These are phyloP conservation scores for Takifugu ocellatus DNA, from an alignment of 2,797 vertebrate species.

Conservation along the genomic window DNA sequence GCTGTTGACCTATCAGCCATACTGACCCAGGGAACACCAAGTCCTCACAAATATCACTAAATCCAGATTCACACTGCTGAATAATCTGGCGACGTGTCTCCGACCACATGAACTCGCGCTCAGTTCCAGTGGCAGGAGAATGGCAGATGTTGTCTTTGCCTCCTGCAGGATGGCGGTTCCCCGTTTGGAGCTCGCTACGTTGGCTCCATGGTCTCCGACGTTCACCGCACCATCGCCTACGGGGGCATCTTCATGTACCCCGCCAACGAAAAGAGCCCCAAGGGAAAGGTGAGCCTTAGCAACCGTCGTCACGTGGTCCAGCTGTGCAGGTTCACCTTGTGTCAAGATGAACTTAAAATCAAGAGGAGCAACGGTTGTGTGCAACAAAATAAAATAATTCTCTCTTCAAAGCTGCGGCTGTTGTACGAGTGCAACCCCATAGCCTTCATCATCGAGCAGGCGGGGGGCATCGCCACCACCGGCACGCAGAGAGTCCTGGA, in stretches of 20 bases:
- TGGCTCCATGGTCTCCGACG: conserved; percentile 95
- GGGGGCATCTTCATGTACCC: conserved; percentile 98
- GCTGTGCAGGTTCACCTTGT: conserved; percentile 2
- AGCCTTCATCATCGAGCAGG: conserved; percentile 93
- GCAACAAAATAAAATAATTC: neutral
- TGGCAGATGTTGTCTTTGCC: neutral
- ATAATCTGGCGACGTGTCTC: too few species aligned
- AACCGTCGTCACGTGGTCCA: neutral
- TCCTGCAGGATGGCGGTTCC: conserved; percentile 83
- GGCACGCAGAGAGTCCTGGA: conserved; percentile 86
- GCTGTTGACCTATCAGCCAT: too few species aligned
- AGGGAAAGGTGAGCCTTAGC: conserved; percentile 85
- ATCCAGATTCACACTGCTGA: too few species aligned
- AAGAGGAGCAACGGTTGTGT: too few species aligned
- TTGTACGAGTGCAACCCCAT: conserved; percentile 97
- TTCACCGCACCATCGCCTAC: conserved; percentile 92
- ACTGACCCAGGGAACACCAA: too few species aligned
- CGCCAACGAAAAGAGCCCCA: conserved; percentile 94
- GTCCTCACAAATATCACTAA: too few species aligned
- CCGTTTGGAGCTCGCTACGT: conserved; percentile 92
- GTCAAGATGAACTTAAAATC: too few species aligned
- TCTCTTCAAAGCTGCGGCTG: conserved; percentile 81
- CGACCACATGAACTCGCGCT: too few species aligned
- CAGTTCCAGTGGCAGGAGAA: neutral
- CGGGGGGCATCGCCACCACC: conserved; percentile 89